A percentile compares a stretch with the other conserved stretches of the same genome.
These are phyloP conservation scores for Spodoptera frugiperda DNA, from an alignment of 1,140 invertebrate genomes.

Conservation along the genomic window DNA sequence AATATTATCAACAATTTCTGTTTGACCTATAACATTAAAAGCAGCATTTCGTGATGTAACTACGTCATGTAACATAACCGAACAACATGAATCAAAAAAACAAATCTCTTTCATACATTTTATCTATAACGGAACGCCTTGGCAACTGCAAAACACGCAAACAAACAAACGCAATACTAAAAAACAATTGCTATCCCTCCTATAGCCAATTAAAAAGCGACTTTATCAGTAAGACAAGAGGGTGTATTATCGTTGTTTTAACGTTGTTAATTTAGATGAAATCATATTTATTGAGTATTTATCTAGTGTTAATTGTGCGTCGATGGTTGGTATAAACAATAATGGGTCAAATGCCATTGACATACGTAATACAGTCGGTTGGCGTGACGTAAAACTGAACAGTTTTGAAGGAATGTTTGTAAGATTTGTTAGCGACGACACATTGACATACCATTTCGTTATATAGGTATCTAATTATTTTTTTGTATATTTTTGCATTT, in stretches of 20 bases:
- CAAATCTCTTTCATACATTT: constrained; percentile 13
- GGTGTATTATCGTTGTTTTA: constrained; percentile 22
- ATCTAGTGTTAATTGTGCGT: constrained; percentile 29
- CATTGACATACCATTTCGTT: neutral
- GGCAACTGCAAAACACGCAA: constrained; percentile 45
- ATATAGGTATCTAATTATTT: too few species aligned
- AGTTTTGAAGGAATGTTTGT: constrained; percentile 7
- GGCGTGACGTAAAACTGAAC: constrained; percentile 45
- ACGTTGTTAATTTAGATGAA: constrained; percentile 42
- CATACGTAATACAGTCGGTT: constrained; percentile 47
- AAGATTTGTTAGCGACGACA: neutral
- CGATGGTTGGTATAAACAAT: constrained; percentile 49
- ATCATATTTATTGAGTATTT: constrained; percentile 30
- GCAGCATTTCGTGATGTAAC: constrained; percentile 14
- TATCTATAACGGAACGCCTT: constrained; percentile 47
- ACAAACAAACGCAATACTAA: constrained; percentile 51
- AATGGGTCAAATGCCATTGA: constrained; percentile 57
- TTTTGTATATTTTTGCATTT: neutral
- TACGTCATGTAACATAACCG: neutral
- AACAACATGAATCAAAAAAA: neutral
- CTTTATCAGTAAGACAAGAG: constrained; percentile 25
- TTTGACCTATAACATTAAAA: constrained; percentile 30
- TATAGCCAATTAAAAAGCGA: constrained; percentile 30
- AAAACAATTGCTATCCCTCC: constrained; percentile 39
- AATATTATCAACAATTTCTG: constrained; percentile 13